phyloP scores from a whole-genome alignment of 2,797 vertebrate genomes.

The Sparidentex hasta region DNA sequence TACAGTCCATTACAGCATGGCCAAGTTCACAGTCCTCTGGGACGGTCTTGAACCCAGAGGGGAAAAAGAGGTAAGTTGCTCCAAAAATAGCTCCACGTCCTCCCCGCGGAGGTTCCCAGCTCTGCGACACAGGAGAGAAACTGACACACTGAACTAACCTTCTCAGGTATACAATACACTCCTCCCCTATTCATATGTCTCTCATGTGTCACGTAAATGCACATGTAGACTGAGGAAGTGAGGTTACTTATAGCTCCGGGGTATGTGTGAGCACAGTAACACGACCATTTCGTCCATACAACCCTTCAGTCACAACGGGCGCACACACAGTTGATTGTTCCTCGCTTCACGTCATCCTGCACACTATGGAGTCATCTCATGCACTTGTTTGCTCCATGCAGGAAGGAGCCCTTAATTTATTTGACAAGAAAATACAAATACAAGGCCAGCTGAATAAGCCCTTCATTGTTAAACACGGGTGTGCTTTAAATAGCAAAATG shows the following conservation, averaged over 20 bases:
- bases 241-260: constrained; percentile 47
- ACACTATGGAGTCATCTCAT: constrained; percentile 44
- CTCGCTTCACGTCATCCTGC: constrained; percentile 45
- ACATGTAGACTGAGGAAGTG: constrained; percentile 36
- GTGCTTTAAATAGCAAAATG: constrained; percentile 75
- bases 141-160: constrained; percentile 52
- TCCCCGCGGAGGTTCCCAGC: constrained; percentile 52
- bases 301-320: constrained; percentile 51
- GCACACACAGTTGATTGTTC: constrained; percentile 71
- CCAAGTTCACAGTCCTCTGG: constrained; percentile 15
- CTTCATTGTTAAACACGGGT: constrained; percentile 61
- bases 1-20: neutral
- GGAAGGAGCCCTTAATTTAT: constrained; percentile 65
- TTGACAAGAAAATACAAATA: constrained; percentile 73
- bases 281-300: constrained; percentile 21
- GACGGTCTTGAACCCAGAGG: constrained; percentile 2
- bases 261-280: constrained; percentile 36
- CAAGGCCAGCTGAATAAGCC: constrained; percentile 57
- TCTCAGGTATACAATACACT: constrained; percentile 36
- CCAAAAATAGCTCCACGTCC: constrained; percentile 56
- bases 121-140: constrained; percentile 49
- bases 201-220: constrained; percentile 32
- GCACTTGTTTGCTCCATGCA: constrained; percentile 68
- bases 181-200: constrained; percentile 27
- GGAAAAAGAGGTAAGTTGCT: constrained; percentile 41